Base-by-base conservation (phyloP, 2,113 vertebrate genomes). In the Mesitornis unicolor region DNA sequence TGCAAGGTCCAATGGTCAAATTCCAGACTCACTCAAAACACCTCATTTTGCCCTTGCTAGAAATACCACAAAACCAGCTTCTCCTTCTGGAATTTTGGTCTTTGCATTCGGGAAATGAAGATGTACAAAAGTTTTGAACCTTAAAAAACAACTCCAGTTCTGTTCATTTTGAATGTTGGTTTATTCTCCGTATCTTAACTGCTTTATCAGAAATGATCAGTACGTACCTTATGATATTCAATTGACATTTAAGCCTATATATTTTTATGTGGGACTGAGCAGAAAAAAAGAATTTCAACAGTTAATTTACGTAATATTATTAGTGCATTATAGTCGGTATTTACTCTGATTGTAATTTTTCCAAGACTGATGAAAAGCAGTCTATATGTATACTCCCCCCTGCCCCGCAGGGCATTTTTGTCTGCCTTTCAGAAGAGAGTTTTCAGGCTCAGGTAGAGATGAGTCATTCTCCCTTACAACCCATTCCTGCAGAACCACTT, bases 401-500 rank as follows among this genome's bases (percentile, higher is more conserved):
- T 64, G 42, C 7, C 29, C 13, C 5, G 10, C 47, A 59, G 18
- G 50, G 54, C 47, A 68, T 87, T 88, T 80, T 26, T 2, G 13
- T 42, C 54, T 92, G 67, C 56, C 84, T 90, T 89, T 81, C 38
- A 50, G 42, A 80, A 51, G 35, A 33, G 48, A n/a, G 24, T 48
- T 76, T 87, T 86, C 78, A 93, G 78, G 73, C 38, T 63, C 20
- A 18, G 64, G 74, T 75, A 75, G 18, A 73, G 45, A 86, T 80
- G 48, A 90, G 59, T 77, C 70, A 77, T 65, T 89, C 82, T 82
- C 59, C 67, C 45, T 70, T 63, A 74, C 22, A 63, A 60, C 18
- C 63, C 50, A 15, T 63, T 91, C 42, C 89, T 93, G 90, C 75
- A 93, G 61, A 96, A 82, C 35, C 63, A 83, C n/a, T 93, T 82